Evolutionary conservation across 2,888 invertebrate species (phyloP), one percentile per base, ranked within the genome.

Genomic region (Alcis repandata): DNA sequence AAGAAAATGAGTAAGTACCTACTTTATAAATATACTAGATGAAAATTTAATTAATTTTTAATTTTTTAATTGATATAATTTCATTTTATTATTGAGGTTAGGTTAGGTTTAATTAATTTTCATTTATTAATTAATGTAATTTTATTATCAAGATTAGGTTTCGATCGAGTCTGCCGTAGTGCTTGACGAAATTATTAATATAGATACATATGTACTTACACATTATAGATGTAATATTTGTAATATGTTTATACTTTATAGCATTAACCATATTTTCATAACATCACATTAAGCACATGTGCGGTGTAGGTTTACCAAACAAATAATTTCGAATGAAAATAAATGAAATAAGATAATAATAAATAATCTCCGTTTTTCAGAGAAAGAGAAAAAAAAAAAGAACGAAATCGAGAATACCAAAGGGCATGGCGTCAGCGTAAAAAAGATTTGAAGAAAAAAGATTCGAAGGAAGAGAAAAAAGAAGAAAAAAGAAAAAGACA

Each of bases 401-500:
- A n/a, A n/a, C n/a, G n/a, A n/a, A n/a, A n/a, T n/a, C 15, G 73
- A 72, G 76, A 73, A 72, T 70, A 71, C 73, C 75, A 77, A 72
- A 74, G 72, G 66, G 72, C 70, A 73, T 76, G 66, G 73, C 73
- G 72, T 76, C 68, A 75, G 4, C 75, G 71, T 70, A 68, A 59
- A 53, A 72, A 69, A 72, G 45, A 61, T 59, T 68, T 68, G 63
- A 77, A 76, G 69, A 73, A 74, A 74, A 75, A 75, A 65, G 69
- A 10, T 41, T 41, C 17, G 19, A 43, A 75, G 73, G 49, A 68
- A 69, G 68, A 66, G 57, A 65, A 66, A 75, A 4, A 65, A 71
- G 57, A 71, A 63, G 72, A 46, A 72, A 71, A 64, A 75, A 74
- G 75, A 73, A 74, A 75, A 75, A 43, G 74, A 74, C 75, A 75